These are phyloP conservation scores for Schizotus pectinicornis DNA, from an alignment of 2,888 invertebrate genomes.

Conservation along the genomic window DNA sequence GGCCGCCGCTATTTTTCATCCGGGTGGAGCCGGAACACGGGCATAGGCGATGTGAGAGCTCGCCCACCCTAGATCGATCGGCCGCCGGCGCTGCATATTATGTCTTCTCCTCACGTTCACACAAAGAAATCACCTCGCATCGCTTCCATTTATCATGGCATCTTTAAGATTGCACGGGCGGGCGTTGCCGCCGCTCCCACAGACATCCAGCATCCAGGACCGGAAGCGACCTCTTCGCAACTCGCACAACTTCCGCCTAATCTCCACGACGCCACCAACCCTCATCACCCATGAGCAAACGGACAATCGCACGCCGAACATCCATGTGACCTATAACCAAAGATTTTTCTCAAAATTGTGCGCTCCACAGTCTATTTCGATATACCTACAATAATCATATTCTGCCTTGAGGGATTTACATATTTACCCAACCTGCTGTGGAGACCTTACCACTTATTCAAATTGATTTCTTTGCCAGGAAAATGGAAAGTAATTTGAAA, in stretches of 20 bases:
- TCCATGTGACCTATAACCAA: background rate
- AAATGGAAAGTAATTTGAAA: background rate
- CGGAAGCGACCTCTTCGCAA: background rate
- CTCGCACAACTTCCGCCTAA: background rate
- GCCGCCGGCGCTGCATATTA: slow-evolving; percentile 44
- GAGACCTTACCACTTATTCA: no score
- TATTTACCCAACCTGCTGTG: no score
- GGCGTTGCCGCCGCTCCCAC: slow-evolving; percentile 25
- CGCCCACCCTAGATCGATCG: slow-evolving; percentile 26
- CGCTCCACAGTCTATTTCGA: no score
- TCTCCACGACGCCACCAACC: background rate
- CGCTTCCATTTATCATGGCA: slow-evolving; percentile 51
- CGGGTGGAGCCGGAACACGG: slow-evolving; percentile 55
- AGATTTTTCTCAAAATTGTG: no score
- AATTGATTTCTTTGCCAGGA: no score
- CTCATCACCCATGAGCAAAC: no score
- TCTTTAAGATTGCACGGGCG: slow-evolving; percentile 39
- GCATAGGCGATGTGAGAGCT: slow-evolving; percentile 26
- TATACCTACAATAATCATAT: no score
- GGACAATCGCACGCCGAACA: background rate
- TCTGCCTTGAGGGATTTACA: no score
- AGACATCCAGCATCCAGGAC: background rate
- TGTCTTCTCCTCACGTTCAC: slow-evolving; percentile 53
- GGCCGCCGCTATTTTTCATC: slow-evolving; percentile 57
- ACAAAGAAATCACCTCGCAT: slow-evolving; percentile 55